Percentiles rank a stretch among this genome's conserved stretches.
Evolutionary conservation across 1,140 invertebrate genomes (phyloP).

Genomic region (Drosophila mayri): DNA sequence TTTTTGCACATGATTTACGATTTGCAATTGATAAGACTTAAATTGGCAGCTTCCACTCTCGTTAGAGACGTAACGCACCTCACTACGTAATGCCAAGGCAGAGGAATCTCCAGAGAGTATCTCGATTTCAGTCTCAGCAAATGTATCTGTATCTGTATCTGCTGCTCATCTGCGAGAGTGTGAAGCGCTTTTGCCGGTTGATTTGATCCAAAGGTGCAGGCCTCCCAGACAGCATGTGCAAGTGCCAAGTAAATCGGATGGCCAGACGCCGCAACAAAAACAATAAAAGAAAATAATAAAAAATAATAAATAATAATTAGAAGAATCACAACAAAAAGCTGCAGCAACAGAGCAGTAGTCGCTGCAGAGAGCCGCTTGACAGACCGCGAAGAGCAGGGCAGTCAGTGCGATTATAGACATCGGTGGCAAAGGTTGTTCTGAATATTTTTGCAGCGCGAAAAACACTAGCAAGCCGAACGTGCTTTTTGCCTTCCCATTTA

Average conservation of each 20-base stretch:
- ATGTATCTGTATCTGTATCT: neutral
- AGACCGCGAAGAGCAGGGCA: neutral
- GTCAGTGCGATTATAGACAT: constrained; percentile 53
- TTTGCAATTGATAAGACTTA: constrained; percentile 19
- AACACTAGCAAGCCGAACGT: neutral
- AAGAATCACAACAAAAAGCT: constrained; percentile 11
- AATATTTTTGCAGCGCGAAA: neutral
- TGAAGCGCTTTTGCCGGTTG: constrained; percentile 13
- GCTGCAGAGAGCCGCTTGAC: neutral
- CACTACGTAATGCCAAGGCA: neutral
- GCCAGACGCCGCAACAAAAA: neutral
- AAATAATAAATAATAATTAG: constrained; percentile 18
- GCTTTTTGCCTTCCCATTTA: neutral
- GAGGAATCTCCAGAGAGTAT: neutral
- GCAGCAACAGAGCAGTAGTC: constrained; percentile 2
- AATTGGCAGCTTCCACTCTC: neutral
- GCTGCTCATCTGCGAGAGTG: neutral
- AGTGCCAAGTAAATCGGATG: neutral
- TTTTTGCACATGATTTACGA: constrained; percentile 13
- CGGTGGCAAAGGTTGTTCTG: constrained; percentile 50
- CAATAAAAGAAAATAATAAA: neutral
- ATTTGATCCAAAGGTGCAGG: neutral
- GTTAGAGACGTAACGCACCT: neutral
- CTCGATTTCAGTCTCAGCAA: neutral
- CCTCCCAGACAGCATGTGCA: constrained; percentile 1